Evolutionary conservation across 1,140 invertebrate species (phyloP), one percentile per base, ranked within the genome.

Genomic region (Telenomus remus): DNA sequence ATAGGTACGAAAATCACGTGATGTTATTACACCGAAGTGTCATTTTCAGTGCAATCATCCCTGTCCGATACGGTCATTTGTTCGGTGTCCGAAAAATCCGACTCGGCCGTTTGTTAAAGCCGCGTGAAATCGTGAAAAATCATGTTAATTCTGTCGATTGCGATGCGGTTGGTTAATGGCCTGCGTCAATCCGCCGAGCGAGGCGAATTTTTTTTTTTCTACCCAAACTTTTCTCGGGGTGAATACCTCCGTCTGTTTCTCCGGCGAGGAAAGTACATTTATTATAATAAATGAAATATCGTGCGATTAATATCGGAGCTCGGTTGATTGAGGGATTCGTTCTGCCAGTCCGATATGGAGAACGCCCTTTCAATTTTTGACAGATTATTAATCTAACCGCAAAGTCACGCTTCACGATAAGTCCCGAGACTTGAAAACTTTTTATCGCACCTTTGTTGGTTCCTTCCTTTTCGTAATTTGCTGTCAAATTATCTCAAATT

Each of bases 251-350:
- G 34, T 11, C 37, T 39, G 37, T 11, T 39, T 39, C 37, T n/a
- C 19, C 1, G 0, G 46, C 13, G 39, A 59, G n/a, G n/a, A n/a
- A 69, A 27, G 13, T 44, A 51, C 44, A 56, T 56, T 61, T 46
- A 66, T 66, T 66, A 66, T 74, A 63, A 74, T 66, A 61, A 74
- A 61, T 66, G 57, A 61, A 73, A 47, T 61, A 66, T 54, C 44
- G 48, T 16, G 37, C 51, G 56, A 74, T 66, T 74, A 56, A 66
- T 66, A 55, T 55, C 55, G 11, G 16, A 8, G 48, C 46, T 46
- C 19, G 54, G 64, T 7, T 59, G 50, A 33, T 12, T 46, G 46
- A 46, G 46, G 47, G 51, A 56, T 71, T 47, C 56, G 50, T 60
- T 61, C 61, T 13, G 19, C 51, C 11, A 44, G 48, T 54, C 51